Evolutionary conservation across 1,140 invertebrate species (phyloP).

Genomic region (Orchesella cincta): DNA sequence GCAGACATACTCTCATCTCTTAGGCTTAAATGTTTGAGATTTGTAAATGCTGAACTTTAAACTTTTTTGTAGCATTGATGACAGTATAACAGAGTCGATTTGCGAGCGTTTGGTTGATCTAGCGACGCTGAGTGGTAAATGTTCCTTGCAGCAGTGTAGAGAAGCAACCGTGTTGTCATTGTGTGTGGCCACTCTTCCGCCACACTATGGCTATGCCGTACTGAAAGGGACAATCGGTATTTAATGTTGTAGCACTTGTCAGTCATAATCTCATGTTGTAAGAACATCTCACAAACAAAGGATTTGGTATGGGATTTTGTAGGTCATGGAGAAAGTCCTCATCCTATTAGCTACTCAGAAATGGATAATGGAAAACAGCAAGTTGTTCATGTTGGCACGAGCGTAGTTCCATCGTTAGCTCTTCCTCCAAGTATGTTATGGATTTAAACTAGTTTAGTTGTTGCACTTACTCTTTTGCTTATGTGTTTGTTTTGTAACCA

Average conservation of each 20-base stretch:
- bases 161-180: constrained; percentile 63
- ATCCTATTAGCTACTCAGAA: constrained; percentile 48
- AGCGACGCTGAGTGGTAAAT: constrained; percentile 49
- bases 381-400: constrained; percentile 89
- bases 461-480: neutral
- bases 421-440: constrained; percentile 68
- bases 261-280: neutral
- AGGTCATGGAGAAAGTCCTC: constrained; percentile 49
- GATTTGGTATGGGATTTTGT: neutral
- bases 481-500: constrained; percentile 15
- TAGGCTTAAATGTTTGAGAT: neutral
- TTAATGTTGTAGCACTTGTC: neutral
- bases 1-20: neutral
- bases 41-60: constrained; percentile 30
- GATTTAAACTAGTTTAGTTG: neutral
- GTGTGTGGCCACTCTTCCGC: constrained; percentile 91
- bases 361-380: constrained; percentile 64
- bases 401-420: constrained; percentile 72
- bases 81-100: constrained; percentile 63
- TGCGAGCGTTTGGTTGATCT: constrained; percentile 49
- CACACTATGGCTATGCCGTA: constrained; percentile 89
- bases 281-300: constrained; percentile 3
- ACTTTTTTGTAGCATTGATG: constrained; percentile 74
- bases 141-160: constrained; percentile 45
- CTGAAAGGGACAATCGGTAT: constrained; percentile 61